These are phyloP conservation scores for Cebus imitator DNA, from an alignment of 2,113 vertebrate species.

Conservation along the genomic window DNA sequence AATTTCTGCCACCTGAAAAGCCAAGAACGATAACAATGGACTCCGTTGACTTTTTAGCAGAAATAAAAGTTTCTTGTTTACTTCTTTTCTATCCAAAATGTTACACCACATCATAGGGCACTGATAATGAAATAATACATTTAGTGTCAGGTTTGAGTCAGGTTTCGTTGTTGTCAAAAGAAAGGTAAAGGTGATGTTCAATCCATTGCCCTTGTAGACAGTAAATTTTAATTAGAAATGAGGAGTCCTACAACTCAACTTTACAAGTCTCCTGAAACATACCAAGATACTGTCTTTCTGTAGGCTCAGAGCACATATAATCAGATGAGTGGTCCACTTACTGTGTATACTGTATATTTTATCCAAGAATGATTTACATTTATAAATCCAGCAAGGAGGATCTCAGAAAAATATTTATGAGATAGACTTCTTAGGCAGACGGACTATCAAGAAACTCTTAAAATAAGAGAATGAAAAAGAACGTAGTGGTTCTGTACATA, in stretches of 20 bases:
- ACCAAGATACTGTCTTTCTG: slow-evolving; percentile 71
- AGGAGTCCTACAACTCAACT: slow-evolving; percentile 70
- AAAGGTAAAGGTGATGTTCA: neutral
- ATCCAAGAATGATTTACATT: neutral
- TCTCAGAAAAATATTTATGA: neutral
- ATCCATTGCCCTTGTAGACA: neutral
- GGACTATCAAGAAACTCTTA: slow-evolving; percentile 2
- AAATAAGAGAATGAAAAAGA: neutral
- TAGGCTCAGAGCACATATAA: slow-evolving; percentile 43
- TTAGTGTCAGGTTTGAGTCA: neutral
- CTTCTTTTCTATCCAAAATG: neutral
- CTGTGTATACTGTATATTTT: slow-evolving; percentile 36
- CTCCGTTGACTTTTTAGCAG: too few species aligned
- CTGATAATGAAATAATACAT: neutral
- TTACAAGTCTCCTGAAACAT: slow-evolving; percentile 62
- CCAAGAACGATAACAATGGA: neutral
- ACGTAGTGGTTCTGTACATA: rapidly evolving
- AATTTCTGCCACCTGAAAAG: neutral
- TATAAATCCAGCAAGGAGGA: neutral
- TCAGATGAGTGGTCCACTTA: slow-evolving; percentile 63
- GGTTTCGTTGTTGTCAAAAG: neutral
- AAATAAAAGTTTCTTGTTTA: neutral
- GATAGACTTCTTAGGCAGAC: neutral
- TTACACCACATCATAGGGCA: too few species aligned
- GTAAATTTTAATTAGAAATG: slow-evolving; percentile 63